Conservation (phyloP, 2,113 vertebrate genomes). For the Chaenocephalus aceratus region DNA sequence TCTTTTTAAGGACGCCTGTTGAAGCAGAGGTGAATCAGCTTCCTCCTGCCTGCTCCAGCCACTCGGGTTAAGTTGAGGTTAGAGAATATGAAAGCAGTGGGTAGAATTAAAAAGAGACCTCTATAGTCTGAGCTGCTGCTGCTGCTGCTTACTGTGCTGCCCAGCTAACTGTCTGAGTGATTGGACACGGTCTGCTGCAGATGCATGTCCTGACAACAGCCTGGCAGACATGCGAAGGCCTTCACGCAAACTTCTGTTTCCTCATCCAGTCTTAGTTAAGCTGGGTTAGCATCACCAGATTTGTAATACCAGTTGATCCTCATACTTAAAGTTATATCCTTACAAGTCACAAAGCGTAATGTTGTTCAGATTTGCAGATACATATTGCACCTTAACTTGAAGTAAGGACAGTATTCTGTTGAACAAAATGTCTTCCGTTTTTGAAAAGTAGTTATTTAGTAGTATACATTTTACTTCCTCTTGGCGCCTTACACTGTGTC, state of each 20-base stretch:
- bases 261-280: not conserved
- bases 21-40: constrained; percentile 34
- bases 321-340: no score
- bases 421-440: not conserved
- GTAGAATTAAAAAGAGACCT: constrained; percentile 20
- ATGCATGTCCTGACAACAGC: not conserved
- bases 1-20: constrained; percentile 24
- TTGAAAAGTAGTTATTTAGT: not conserved
- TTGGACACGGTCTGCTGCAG: not conserved
- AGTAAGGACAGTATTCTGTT: no score
- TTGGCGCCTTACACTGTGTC: not conserved
- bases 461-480: not conserved
- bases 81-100: constrained; percentile 26
- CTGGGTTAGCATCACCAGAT: not conserved
- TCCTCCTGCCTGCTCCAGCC: constrained; percentile 42
- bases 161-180: constrained; percentile 8
- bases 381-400: not conserved
- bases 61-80: constrained; percentile 65
- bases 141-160: constrained; percentile 2
- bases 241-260: not conserved
- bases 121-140: not conserved
- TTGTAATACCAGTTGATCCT: not conserved
- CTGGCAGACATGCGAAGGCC: not conserved
- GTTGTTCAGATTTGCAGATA: not conserved
- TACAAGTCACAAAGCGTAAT: not conserved